Base-by-base conservation (phyloP, 1,140 invertebrate genomes). In the Episyrphus balteatus region DNA sequence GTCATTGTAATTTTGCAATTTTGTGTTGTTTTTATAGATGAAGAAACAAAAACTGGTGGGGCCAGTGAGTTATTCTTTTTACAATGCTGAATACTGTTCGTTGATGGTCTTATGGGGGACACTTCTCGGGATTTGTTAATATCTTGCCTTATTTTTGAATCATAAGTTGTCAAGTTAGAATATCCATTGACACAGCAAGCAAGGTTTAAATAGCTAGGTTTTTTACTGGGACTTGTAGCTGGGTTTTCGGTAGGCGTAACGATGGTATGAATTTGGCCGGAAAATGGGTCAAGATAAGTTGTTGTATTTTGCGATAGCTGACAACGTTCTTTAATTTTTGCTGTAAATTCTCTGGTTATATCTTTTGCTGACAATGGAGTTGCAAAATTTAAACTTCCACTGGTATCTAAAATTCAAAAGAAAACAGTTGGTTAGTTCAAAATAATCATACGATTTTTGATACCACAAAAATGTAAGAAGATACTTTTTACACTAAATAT, bases 111-210 rank as follows among this genome's bases (percentile, higher is more conserved):
- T 56, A 75, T 83, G 49, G 78, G 83, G 50, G 77, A 83, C 49
- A 75, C 81, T 69, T 79, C 83, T 51, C 74, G 72, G 55, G 78
- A 81, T 55, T 75, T 75, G 39, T 78, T 77, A 31, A 81, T 74
- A 38, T 82, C 81, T 63, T 84, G 81, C 32, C 84, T 72, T 18
- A 84, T 67, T 59, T 84, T 82, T 1, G 83, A 84, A 59, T 86
- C 82, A 75, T 91, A 91, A 48, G 84, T 85, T 11, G 82, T 88
- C 40, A 86, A 76, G 55, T 84, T 84, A 1, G 84, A 86, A 63
- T 93, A 93, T 10, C 90, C 90, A 70, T 86, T 91, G 21, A 92
- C 86, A 14, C 86, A 88, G 63, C 89, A 91, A 42, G 89, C 87
- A 43, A 93, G 70, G 58, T 84, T 86, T 39, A 93, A 69, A 65